phyloP scores from a whole-genome alignment of 2,797 vertebrate genomes.

The Sternotherus odoratus region DNA sequence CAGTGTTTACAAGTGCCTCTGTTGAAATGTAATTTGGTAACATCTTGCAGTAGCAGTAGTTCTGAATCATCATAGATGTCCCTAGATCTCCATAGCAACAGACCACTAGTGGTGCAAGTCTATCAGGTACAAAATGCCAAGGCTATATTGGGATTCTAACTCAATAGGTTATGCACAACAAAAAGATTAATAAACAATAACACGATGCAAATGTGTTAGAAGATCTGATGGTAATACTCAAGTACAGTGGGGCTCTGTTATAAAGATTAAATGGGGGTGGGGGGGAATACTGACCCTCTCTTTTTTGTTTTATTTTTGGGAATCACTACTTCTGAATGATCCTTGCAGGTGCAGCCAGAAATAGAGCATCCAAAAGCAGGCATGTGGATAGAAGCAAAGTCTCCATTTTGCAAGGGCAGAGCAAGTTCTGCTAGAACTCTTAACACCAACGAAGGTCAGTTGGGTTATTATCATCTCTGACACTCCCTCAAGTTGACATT shows the following conservation, averaged over 20 bases:
- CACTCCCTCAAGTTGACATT: background rate
- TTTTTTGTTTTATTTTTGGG: background rate
- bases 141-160: background rate
- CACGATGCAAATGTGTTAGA: background rate
- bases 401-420: background rate
- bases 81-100: rapidly evolving
- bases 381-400: background rate
- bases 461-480: background rate
- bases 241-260: rapidly evolving
- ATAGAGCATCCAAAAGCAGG: background rate
- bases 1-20: background rate
- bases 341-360: background rate
- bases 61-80: background rate
- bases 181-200: background rate
- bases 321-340: background rate
- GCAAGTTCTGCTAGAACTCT: background rate
- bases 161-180: background rate
- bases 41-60: rapidly evolving
- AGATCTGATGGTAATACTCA: rapidly evolving
- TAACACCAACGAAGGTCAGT: background rate
- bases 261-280: background rate
- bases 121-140: background rate
- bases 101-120: background rate
- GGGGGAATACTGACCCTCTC: background rate
- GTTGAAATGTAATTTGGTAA: background rate